Conservation (phyloP, 2,113 vertebrate species). For the Caretta caretta region DNA sequence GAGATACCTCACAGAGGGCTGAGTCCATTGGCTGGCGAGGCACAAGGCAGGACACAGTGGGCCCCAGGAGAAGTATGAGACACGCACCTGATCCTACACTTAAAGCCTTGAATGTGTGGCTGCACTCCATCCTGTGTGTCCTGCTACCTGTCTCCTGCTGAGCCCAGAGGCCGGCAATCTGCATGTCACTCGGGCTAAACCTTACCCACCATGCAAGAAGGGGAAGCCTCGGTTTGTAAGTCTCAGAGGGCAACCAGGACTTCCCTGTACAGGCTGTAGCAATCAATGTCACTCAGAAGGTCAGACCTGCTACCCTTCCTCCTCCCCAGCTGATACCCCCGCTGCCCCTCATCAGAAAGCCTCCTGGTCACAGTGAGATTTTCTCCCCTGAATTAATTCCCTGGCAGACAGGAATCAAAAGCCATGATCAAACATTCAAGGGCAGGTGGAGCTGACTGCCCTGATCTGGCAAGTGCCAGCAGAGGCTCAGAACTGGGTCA, state of each 20-base stretch:
- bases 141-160: no score
- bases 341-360: not conserved
- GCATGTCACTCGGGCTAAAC: not conserved
- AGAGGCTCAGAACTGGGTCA: not conserved
- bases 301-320: not conserved
- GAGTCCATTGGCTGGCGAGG: not conserved
- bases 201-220: not conserved
- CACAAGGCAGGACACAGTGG: not conserved
- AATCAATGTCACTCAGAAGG: not conserved
- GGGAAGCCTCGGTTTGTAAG: not conserved
- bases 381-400: not conserved
- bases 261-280: not conserved
- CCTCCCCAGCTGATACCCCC: not conserved
- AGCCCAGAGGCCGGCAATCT: not conserved
- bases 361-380: not conserved
- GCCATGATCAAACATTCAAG: not conserved
- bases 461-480: not conserved
- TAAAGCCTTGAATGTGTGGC: not conserved
- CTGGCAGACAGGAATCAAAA: not conserved
- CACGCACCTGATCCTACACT: not conserved
- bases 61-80: not conserved
- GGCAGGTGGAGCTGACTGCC: not conserved
- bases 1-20: not conserved
- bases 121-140: not conserved
- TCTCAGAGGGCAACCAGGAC: not conserved